These are phyloP conservation scores for Galago senegalensis DNA, from an alignment of 2,797 vertebrate species.

Conservation along the genomic window DNA sequence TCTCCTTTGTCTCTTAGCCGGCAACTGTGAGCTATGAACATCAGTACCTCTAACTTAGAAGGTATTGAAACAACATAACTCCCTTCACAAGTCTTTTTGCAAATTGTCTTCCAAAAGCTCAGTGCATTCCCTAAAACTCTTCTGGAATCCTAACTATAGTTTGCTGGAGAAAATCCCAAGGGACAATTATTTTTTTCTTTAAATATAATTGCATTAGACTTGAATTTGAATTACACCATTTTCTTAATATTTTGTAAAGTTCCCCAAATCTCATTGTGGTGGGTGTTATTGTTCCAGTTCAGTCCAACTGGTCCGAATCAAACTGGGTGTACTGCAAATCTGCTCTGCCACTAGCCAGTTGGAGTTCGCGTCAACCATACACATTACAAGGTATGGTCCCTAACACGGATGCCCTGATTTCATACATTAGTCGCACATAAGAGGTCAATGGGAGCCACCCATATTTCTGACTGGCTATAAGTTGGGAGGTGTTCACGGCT, in stretches of 20 bases:
- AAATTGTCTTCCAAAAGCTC: not conserved
- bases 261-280: not conserved
- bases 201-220: not conserved
- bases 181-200: not conserved
- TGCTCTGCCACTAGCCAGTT: not conserved
- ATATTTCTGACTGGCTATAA: not conserved
- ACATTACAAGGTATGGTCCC: not conserved
- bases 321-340: not conserved
- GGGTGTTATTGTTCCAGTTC: not conserved
- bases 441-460: not conserved
- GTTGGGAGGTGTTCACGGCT: not conserved
- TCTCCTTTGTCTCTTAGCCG: not conserved
- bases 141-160: not conserved
- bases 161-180: not conserved
- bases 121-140: not conserved
- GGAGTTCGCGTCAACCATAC: not conserved
- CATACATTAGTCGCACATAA: not conserved
- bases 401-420: not conserved
- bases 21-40: not conserved
- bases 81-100: not conserved
- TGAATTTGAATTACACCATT: not conserved
- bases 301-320: not conserved
- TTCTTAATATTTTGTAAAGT: not conserved
- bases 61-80: not conserved
- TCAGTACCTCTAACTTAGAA: constrained; percentile 4